phyloP scores from a whole-genome alignment of 2,113 vertebrate species.

The Scartelaos histophorus region DNA sequence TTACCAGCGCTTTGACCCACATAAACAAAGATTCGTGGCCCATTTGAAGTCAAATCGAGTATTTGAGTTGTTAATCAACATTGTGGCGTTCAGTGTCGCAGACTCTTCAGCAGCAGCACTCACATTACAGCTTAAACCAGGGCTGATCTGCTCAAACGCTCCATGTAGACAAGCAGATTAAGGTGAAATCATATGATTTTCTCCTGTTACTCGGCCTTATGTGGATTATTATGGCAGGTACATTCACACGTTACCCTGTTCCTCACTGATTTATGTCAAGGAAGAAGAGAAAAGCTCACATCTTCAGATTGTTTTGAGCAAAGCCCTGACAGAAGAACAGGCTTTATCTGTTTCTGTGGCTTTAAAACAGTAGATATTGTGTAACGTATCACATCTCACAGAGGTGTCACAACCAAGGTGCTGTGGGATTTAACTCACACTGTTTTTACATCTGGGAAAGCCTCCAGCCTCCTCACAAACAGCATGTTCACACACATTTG shows the following conservation, averaged over 20 bases:
- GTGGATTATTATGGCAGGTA: constrained; percentile 33
- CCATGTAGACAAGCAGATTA: constrained; percentile 48
- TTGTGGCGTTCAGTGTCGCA: constrained; percentile 53
- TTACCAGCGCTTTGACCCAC: constrained; percentile 22
- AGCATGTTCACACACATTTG: constrained; percentile 3
- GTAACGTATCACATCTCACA: constrained; percentile 6
- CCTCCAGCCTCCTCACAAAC: constrained; percentile 11
- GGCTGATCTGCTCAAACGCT: constrained; percentile 36
- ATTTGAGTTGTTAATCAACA: constrained; percentile 27
- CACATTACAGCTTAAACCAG: constrained; percentile 24
- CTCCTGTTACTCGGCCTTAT: constrained; percentile 32
- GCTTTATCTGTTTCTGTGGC: constrained; percentile 7
- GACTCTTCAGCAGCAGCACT: constrained; percentile 45
- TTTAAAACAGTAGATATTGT: constrained; percentile 13
- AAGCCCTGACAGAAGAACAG: constrained; percentile 3
- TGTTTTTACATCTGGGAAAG: constrained; percentile 7
- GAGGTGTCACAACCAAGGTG: constrained; percentile 26
- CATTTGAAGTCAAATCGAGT: constrained; percentile 28
- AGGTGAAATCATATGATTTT: constrained; percentile 54
- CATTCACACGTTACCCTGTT: constrained; percentile 8
- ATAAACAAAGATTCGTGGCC: constrained; percentile 22
- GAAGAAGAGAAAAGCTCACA: constrained; percentile 17
- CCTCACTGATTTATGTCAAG: neutral
- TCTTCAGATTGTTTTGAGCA: constrained; percentile 14
- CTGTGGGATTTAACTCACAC: constrained; percentile 29